Evolutionary conservation across 2,888 invertebrate species (phyloP), one percentile per base, ranked within the genome.

Genomic region (Trypoxylon attenuatum): DNA sequence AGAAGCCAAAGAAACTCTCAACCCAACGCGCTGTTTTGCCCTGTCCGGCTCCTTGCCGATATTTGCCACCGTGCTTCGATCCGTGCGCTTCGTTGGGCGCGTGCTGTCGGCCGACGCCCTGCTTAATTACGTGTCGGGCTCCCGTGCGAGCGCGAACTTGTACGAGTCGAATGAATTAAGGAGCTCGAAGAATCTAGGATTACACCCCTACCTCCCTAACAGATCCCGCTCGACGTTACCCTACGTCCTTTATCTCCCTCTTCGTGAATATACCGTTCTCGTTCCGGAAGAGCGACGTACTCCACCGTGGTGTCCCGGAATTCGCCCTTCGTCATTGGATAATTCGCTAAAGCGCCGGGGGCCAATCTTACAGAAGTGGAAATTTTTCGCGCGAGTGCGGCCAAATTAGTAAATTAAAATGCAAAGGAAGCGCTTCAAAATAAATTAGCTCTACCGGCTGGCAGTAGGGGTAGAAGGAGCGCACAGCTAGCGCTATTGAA

Each of bases 281-380:
- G 33, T 1, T 5, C 33, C 13, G 33, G n/a, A 33, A 33, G n/a
- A 33, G 10, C 10, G 33, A 10, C n/a, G 33, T 13, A 10, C 5
- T 3, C 33, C 53, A 29, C 67, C 67, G 46, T 46, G 43, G 25
- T 67, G 42, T 66, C 59, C 59, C 25, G 53, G 66, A 59, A 43
- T 67, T 54, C 53, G 15, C 45, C 58, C 53, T 58, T 19, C 22
- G 41, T 52, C 67, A 59, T 59, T 53, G 58, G 41, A 18, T 67
- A 39, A 58, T 45, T 59, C 33, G 38, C 45, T 43, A 46, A 67
- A 67, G 52, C 54, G 58, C 49, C 15, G 42, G 39, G 5, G 38
- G 50, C 47, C 54, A 53, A 66, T 67, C 58, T 65, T 58, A 38
- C 27, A 23, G 22, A 8, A n/a, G 18, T n/a, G 23, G 19, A 25